Conservation (phyloP, 2,888 invertebrate genomes). For the Beris morrisii region DNA sequence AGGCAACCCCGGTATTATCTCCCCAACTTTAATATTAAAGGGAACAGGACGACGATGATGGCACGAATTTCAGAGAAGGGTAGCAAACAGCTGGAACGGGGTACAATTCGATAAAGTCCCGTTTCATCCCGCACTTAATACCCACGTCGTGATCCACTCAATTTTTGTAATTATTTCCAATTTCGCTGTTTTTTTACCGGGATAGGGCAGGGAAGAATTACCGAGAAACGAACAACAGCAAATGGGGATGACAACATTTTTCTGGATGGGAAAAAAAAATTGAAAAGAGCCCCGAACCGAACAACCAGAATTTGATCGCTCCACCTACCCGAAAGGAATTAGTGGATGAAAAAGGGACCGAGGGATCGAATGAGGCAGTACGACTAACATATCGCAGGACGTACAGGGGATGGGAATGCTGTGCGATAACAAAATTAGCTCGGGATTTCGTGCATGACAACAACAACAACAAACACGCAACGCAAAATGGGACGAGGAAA, state of each 20-base stretch:
- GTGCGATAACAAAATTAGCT: slow-evolving; percentile 31
- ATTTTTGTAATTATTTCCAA: slow-evolving; percentile 38
- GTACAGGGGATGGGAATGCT: slow-evolving; percentile 8
- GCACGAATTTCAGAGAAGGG: too few species aligned
- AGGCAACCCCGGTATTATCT: background rate
- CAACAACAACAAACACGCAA: slow-evolving; percentile 10
- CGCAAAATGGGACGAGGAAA: background rate
- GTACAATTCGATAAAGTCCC: slow-evolving; percentile 27
- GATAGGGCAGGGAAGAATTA: slow-evolving; percentile 12
- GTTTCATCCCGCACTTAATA: slow-evolving; percentile 24
- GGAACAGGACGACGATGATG: slow-evolving; percentile 23
- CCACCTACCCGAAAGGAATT: slow-evolving; percentile 21
- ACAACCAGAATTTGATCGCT: slow-evolving; percentile 26
- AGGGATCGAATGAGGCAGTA: background rate
- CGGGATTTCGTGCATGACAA: slow-evolving; percentile 12
- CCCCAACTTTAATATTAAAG: slow-evolving; percentile 29
- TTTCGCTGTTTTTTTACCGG: slow-evolving; percentile 17
- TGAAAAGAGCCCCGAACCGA: slow-evolving; percentile 7
- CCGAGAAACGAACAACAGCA: slow-evolving; percentile 5
- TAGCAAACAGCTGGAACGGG: slow-evolving; percentile 23
- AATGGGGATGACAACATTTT: slow-evolving; percentile 24
- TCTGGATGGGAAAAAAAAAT: slow-evolving; percentile 9
- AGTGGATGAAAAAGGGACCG: background rate
- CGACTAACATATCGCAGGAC: too few species aligned
- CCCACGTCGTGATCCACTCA: slow-evolving; percentile 30